Conservation (phyloP, 2,797 vertebrate genomes). For the Manis pentadactyla region DNA sequence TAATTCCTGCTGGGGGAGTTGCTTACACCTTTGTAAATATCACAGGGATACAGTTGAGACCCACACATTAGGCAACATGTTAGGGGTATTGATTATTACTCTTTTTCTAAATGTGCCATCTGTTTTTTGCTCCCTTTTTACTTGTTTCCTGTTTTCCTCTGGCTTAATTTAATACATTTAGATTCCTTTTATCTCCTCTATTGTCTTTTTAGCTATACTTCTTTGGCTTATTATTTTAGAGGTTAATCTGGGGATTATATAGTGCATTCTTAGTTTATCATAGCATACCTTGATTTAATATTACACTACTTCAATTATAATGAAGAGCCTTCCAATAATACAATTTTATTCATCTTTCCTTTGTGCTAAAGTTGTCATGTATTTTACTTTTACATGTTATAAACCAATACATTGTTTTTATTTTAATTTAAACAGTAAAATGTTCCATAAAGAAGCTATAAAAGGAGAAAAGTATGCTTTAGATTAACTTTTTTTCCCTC, state of each 20-base stretch:
- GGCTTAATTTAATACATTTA: neutral
- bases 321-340: neutral
- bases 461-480: neutral
- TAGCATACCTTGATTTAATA: neutral
- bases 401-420: neutral
- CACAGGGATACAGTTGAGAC: neutral
- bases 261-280: neutral
- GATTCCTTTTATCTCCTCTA: neutral
- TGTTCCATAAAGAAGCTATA: neutral
- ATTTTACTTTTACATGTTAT: neutral
- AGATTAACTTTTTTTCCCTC: neutral
- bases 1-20: neutral
- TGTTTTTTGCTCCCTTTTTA: neutral
- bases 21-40: neutral
- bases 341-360: too few species aligned
- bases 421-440: neutral
- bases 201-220: neutral
- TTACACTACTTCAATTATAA: neutral
- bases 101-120: neutral
- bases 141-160: neutral
- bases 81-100: too few species aligned
- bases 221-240: neutral
- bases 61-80: neutral
- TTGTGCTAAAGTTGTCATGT: neutral
- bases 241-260: neutral